Evolutionary conservation across 2,888 invertebrate species (phyloP), one percentile per base, ranked within the genome.

Genomic region (Rugalucina vietnamica): DNA sequence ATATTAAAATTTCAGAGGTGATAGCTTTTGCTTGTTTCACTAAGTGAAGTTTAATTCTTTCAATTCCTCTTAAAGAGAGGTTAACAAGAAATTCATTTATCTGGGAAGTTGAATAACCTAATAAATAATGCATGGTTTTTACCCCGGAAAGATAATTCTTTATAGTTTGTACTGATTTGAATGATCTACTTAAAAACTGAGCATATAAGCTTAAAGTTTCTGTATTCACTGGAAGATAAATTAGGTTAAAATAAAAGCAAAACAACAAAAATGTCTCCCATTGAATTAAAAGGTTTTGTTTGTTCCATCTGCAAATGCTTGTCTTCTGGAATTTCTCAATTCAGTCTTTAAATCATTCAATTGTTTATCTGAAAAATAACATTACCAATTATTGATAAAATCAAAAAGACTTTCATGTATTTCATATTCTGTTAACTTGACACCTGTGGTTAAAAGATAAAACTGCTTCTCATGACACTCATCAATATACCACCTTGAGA

Each of bases 131-230:
- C 34, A 65, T 34, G 5, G 71, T 54, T 49, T 54, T n/a, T 21
- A 77, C 77, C 24, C 77, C 70, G 29, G 69, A 70, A 1, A 77
- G 5, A 39, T 69, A 69, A 21, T 77, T 77, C 34, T 54, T 65
- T 24, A 77, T 77, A 12, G 69, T 49, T 27, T 77, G 50, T 3
- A 57, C 43, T n/a, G 77, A 37, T 10, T 70, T 70, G 24, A 77
- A 77, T 3, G 43, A 32, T 70, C 77, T 69, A 70, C 70, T 70
- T 36, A 65, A 70, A 77, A 69, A 69, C 49, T 77, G 77, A 49
- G 49, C 70, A 77, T 49, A 77, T 32, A 77, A 43, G 34, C 37
- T 37, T 24, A 65, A 39, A 24, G 65, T 70, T 18, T 69, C 69
- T 43, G 77, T 50, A 24, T 39, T 21, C 14, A 21, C 76, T 60